Evolutionary conservation across 2,113 vertebrate species (phyloP).

Genomic region (Oxyruncus cristatus): DNA sequence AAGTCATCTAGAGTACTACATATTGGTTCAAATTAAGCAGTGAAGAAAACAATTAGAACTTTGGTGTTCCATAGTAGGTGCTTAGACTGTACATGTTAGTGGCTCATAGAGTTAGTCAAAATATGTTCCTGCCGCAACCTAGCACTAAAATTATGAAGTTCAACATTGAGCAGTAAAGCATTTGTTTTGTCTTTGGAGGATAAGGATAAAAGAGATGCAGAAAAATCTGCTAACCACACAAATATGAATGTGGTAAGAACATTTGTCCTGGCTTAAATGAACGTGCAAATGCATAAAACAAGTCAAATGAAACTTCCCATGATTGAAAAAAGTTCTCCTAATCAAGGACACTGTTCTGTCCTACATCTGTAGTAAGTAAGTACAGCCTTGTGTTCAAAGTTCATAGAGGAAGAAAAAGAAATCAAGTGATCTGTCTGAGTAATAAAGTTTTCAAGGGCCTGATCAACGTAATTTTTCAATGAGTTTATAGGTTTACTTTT

Average conservation of each 20-base stretch:
- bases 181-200: conserved; percentile 58
- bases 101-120: conserved; percentile 37
- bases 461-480: not conserved
- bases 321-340: not conserved
- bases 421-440: not conserved
- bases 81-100: not conserved
- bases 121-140: not conserved
- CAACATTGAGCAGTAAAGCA: not conserved
- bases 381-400: not conserved
- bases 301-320: conserved; percentile 16
- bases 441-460: not conserved
- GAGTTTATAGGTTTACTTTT: not conserved
- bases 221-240: conserved; percentile 27
- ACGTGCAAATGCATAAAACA: not conserved
- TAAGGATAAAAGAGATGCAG: conserved; percentile 1
- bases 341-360: not conserved
- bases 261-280: not conserved
- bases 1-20: not conserved
- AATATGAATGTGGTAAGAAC: conserved; percentile 4
- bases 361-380: not conserved
- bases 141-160: not conserved
- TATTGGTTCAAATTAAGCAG: not conserved
- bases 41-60: not conserved
- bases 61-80: not conserved
- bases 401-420: not conserved